phyloP scores from a whole-genome alignment of 1,140 invertebrate species.

The Drosophila cardini region DNA sequence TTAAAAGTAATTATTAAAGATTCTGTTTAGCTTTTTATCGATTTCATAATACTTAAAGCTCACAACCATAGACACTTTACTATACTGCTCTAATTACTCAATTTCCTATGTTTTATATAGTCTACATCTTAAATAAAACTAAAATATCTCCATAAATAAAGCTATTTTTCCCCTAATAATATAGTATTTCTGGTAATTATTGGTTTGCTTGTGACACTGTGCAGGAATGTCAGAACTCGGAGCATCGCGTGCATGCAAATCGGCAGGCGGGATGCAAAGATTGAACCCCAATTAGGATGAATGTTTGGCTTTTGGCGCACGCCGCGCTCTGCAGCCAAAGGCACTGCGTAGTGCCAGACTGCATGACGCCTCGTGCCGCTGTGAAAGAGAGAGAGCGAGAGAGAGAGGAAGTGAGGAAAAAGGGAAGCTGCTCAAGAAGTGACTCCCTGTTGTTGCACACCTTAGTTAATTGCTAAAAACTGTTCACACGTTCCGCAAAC shows the following conservation, averaged over 20 bases:
- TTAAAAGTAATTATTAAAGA: no score
- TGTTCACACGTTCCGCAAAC: constrained; percentile 77
- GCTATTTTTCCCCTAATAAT: neutral
- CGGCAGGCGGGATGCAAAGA: constrained; percentile 66
- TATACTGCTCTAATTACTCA: no score
- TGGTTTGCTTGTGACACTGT: constrained; percentile 17
- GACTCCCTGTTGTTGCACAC: constrained; percentile 46
- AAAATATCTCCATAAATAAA: neutral
- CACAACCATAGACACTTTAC: no score
- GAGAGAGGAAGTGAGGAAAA: constrained; percentile 8
- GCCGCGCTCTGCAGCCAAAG: constrained; percentile 49
- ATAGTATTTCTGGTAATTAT: no score
- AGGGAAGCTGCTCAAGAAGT: constrained; percentile 18
- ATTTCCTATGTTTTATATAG: no score
- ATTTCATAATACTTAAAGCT: no score
- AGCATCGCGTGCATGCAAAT: constrained; percentile 80
- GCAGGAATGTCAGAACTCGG: constrained; percentile 26
- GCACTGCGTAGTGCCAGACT: constrained; percentile 56
- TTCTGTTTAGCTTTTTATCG: no score
- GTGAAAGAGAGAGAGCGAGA: constrained; percentile 4
- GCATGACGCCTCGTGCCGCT: constrained; percentile 75
- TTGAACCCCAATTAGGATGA: constrained; percentile 82
- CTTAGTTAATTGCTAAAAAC: constrained; percentile 80
- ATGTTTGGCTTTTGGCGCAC: constrained; percentile 71
- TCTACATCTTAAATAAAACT: no score